A percentile compares a stretch with the other conserved stretches of the same genome.
phyloP scores from a whole-genome alignment of 2,888 invertebrate species.

The Heteromyza rotundicornis region DNA sequence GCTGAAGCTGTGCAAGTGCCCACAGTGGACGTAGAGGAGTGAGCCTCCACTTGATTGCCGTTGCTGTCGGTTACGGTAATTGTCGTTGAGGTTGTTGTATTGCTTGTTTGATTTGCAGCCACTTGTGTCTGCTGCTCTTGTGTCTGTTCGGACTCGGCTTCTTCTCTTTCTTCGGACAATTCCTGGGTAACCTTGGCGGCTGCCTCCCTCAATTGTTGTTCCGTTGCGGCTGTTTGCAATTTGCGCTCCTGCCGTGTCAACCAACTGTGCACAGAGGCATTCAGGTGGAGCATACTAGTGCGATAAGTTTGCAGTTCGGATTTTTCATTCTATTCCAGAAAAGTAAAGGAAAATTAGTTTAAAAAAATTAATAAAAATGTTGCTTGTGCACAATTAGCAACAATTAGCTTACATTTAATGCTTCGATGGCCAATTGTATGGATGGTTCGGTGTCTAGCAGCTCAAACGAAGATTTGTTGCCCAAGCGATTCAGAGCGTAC shows the following conservation, averaged over 20 bases:
- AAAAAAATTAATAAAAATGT: not conserved
- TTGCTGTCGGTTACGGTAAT: conserved; percentile 50
- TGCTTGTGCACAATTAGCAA: not conserved
- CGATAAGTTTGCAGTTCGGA: conserved; percentile 61
- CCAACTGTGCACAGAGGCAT: conserved; percentile 64
- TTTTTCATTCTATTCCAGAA: conserved; percentile 60
- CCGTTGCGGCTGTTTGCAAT: conserved; percentile 52
- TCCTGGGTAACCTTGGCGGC: conserved; percentile 35
- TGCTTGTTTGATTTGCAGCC: conserved; percentile 2
- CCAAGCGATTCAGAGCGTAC: conserved; percentile 57
- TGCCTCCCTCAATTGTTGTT: conserved; percentile 40
- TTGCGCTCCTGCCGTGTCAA: conserved; percentile 62
- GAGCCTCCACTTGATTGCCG: conserved; percentile 45
- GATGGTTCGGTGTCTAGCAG: conserved; percentile 61
- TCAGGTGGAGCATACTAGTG: conserved; percentile 62
- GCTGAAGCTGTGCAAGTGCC: conserved; percentile 27
- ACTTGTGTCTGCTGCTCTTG: conserved; percentile 21
- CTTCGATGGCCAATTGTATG: conserved; percentile 61
- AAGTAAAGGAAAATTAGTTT: not conserved
- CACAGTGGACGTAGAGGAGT: conserved; percentile 20
- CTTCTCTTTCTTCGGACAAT: conserved; percentile 34
- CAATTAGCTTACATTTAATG: conserved; percentile 54
- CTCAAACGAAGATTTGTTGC: conserved; percentile 56
- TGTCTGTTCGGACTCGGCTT: conserved; percentile 19
- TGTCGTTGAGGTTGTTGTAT: conserved; percentile 22